Evolutionary conservation across 1,140 invertebrate genomes (phyloP).

Genomic region (Drosophila repletoides): DNA sequence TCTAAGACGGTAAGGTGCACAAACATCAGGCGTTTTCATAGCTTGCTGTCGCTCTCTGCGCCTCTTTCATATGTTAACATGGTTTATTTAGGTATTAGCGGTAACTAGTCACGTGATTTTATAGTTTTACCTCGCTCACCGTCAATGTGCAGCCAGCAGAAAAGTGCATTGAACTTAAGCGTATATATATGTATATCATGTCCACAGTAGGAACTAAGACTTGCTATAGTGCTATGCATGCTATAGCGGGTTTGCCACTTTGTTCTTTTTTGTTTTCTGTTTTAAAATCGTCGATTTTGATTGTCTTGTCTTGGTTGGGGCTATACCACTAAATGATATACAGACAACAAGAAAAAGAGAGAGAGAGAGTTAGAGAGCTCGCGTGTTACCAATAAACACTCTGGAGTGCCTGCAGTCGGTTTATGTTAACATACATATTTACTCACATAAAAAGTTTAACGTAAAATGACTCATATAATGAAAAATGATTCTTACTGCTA

Average conservation of each 20-base stretch:
- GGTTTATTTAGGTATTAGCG: conserved; percentile 28
- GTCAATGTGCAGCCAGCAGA: conserved; percentile 27
- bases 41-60: not conserved
- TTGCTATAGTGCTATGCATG: too few relatives aligned
- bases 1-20: too few relatives aligned
- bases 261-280: conserved; percentile 23
- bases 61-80: conserved; percentile 8
- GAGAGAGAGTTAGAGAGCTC: not conserved
- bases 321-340: conserved; percentile 47
- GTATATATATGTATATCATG: not conserved
- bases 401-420: conserved; percentile 4
- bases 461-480: conserved; percentile 25
- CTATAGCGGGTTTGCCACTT: conserved; percentile 12
- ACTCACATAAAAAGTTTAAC: conserved; percentile 33
- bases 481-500: not conserved
- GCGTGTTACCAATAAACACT: too few relatives aligned
- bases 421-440: not conserved
- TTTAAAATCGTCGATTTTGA: conserved; percentile 44
- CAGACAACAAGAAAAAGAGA: conserved; percentile 23
- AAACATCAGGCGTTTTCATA: not conserved
- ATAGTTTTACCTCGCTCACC: conserved; percentile 21
- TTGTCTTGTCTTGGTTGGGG: conserved; percentile 46
- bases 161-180: conserved; percentile 53
- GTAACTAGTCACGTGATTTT: conserved; percentile 51
- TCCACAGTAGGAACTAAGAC: conserved; percentile 23